Evolutionary conservation across 2,888 invertebrate species (phyloP).

Genomic region (Leptopilina drosophilae): DNA sequence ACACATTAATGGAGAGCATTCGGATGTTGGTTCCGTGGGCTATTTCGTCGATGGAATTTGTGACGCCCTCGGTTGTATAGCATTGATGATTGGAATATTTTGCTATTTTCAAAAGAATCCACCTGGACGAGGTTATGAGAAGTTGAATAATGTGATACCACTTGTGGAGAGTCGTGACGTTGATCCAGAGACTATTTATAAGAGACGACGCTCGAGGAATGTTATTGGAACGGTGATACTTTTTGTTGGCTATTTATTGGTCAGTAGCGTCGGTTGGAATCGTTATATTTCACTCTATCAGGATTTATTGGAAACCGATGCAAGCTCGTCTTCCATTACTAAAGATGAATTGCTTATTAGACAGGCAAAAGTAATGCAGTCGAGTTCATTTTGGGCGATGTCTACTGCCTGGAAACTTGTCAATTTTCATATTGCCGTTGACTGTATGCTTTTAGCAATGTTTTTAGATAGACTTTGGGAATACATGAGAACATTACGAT

Average conservation of each 20-base stretch:
- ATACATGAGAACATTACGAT: conserved; percentile 85
- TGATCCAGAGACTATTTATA: conserved; percentile 78
- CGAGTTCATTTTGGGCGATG: conserved; percentile 86
- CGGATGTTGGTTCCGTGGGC: conserved; percentile 88
- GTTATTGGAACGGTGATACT: conserved; percentile 83
- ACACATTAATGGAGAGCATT: conserved; percentile 86
- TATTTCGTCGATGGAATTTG: conserved; percentile 91
- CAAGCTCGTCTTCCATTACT: conserved; percentile 62
- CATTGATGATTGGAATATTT: conserved; percentile 84
- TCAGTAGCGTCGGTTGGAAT: conserved; percentile 90
- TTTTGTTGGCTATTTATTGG: conserved; percentile 84
- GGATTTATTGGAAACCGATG: conserved; percentile 84
- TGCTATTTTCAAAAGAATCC: conserved; percentile 85
- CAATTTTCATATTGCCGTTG: conserved; percentile 88
- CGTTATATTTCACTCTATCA: conserved; percentile 89
- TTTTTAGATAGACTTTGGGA: conserved; percentile 91
- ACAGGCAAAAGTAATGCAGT: conserved; percentile 82
- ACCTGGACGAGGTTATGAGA: conserved; percentile 85
- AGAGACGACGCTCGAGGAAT: conserved; percentile 80
- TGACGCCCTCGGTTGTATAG: conserved; percentile 87
- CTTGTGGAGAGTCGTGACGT: conserved; percentile 76
- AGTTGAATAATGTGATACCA: conserved; percentile 77
- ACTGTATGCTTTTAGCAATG: conserved; percentile 85
- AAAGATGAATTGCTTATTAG: conserved; percentile 79
- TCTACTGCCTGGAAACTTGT: conserved; percentile 87